Conservation (phyloP, 2,888 invertebrate species). For the Aphodius granarius region DNA sequence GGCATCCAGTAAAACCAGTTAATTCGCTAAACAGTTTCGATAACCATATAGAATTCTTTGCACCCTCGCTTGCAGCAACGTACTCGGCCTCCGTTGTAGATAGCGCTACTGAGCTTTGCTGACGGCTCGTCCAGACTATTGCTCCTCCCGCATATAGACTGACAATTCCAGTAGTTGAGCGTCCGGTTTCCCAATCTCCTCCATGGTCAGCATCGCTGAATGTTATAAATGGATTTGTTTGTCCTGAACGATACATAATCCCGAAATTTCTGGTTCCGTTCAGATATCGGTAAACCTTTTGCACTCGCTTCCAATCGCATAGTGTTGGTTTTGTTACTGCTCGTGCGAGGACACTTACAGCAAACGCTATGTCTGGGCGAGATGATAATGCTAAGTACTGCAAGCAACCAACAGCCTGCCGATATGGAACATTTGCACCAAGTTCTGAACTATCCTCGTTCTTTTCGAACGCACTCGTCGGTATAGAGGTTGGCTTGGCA, state of each 20-base stretch:
- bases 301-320: not conserved
- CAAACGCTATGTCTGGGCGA: not conserved
- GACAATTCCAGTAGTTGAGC: conserved; percentile 1
- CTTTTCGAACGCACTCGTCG: not conserved
- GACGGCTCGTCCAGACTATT: not conserved
- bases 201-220: not conserved
- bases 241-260: not conserved
- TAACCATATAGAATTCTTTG: not conserved
- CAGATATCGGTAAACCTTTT: not conserved
- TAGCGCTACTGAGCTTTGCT: not conserved
- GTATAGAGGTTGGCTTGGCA: not conserved
- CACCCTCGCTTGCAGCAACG: not conserved
- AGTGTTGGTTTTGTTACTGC: not conserved
- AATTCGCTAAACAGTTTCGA: not conserved
- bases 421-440: not conserved
- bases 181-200: not conserved
- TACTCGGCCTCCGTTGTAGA: too few species aligned
- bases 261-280: not conserved
- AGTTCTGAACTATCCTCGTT: not conserved
- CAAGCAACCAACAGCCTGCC: not conserved
- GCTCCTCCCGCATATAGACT: conserved; percentile 5
- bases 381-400: not conserved
- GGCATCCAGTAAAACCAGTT: not conserved
- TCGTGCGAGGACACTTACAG: not conserved
- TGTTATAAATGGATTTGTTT: not conserved